These are phyloP conservation scores for Mythimna vitellina DNA, from an alignment of 2,888 invertebrate species.

Conservation along the genomic window DNA sequence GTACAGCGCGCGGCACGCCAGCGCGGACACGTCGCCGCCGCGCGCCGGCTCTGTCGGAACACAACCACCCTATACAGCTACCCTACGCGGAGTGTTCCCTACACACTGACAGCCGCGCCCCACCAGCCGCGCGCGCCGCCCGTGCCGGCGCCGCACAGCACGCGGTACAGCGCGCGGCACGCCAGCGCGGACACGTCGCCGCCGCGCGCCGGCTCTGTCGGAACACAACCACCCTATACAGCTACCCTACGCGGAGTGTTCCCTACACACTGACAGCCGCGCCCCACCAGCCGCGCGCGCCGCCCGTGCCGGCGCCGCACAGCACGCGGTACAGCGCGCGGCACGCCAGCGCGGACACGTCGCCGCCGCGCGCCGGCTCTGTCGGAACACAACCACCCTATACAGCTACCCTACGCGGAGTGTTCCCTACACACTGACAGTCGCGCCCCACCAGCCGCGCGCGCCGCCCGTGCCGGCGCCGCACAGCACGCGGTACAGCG, in stretches of 20 bases:
- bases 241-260: neutral
- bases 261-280: slow-evolving; percentile 79
- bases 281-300: slow-evolving; percentile 91
- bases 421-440: neutral
- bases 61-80: neutral
- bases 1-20: slow-evolving; percentile 46
- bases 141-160: slow-evolving; percentile 92
- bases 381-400: neutral
- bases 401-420: neutral
- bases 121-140: slow-evolving; percentile 87
- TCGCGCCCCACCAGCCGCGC: slow-evolving; percentile 62
- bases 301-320: slow-evolving; percentile 92
- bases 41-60: slow-evolving; percentile 25
- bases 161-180: slow-evolving; percentile 37
- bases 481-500: slow-evolving; percentile 86
- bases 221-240: neutral
- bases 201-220: slow-evolving; percentile 27
- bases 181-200: slow-evolving; percentile 43
- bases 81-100: neutral
- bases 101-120: slow-evolving; percentile 89
- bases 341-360: slow-evolving; percentile 46
- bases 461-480: slow-evolving; percentile 92
- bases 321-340: slow-evolving; percentile 67
- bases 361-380: slow-evolving; percentile 31
- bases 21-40: slow-evolving; percentile 31